phyloP scores from a whole-genome alignment of 2,113 vertebrate species.

The Chaetura pelagica region DNA sequence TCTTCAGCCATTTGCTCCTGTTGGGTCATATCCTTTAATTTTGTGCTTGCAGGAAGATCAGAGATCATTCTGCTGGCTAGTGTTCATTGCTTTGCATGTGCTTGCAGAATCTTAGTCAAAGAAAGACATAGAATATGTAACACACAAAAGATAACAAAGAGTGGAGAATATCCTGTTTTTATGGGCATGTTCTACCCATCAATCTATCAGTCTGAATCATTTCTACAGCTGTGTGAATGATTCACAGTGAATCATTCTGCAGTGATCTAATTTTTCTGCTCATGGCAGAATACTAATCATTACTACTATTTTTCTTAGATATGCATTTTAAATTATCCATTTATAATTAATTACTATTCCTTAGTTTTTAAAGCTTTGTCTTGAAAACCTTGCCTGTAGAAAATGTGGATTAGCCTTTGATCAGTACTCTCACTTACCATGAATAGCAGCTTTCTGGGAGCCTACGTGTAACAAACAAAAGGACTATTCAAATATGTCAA shows the following conservation, averaged over 20 bases:
- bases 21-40: not conserved
- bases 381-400: not conserved
- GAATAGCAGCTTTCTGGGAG: not conserved
- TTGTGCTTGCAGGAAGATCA: not conserved
- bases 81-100: not conserved
- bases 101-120: not conserved
- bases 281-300: not conserved
- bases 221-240: conserved; percentile 45
- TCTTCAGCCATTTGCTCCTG: not conserved
- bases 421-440: not conserved
- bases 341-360: not conserved
- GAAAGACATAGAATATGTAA: not conserved
- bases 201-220: conserved; percentile 49
- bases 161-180: conserved; percentile 26
- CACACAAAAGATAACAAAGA: conserved; percentile 20
- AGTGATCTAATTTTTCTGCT: conserved; percentile 29
- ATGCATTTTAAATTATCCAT: not conserved
- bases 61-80: not conserved
- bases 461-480: not conserved
- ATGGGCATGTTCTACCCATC: conserved; percentile 17
- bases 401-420: not conserved
- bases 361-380: not conserved
- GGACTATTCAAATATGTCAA: conserved; percentile 27
- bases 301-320: conserved; percentile 15
- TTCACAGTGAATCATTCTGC: conserved; percentile 18